Base-by-base conservation (phyloP, 1,140 invertebrate species). In the Meteorus sp. region DNA sequence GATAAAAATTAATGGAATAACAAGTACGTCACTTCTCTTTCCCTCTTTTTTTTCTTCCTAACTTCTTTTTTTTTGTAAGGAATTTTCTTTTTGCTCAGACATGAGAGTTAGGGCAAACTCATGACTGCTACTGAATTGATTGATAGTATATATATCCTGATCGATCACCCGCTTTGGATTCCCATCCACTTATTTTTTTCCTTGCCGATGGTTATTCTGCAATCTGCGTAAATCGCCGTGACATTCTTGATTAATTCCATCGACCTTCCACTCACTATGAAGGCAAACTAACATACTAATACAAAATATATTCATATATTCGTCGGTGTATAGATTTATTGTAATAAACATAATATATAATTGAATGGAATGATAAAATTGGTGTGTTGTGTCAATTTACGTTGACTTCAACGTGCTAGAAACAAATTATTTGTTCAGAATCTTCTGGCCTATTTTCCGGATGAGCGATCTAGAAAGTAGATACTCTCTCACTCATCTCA, bases 401-500 rank as follows among this genome's bases (percentile, higher is more conserved):
- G 25, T 56, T 6, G 41, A 22, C 13, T 25, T 56, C 41, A 15
- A 11, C 13, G 25, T 8, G 39, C 11, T n/a, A n/a, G n/a, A n/a
- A 45, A 43, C 51, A 58, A 58, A 58, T 50, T 58, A 58, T 58
- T 58, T 47, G 45, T 51, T 37, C 45, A 51, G 43, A 50, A 51
- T 51, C n/a, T n/a, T n/a, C 45, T 51, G 35, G 44, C 27, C 35
- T 51, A 51, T 58, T 58, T 51, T 58, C 45, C 45, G 19, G 56
- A 58, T 51, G 56, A 58, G 37, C 39, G 33, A 57, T 45, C 20
- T 17, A 47, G 41, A 1, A 23, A 37, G 44, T 57, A 23, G n/a
- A n/a, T n/a, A n/a, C n/a, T n/a, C n/a, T n/a, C n/a, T n/a, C n/a
- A n/a, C n/a, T n/a, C 50, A n/a, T 51, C 56, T 50, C 31, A 22